Conservation (phyloP, 2,113 vertebrate genomes). For the Malurus elegans region DNA sequence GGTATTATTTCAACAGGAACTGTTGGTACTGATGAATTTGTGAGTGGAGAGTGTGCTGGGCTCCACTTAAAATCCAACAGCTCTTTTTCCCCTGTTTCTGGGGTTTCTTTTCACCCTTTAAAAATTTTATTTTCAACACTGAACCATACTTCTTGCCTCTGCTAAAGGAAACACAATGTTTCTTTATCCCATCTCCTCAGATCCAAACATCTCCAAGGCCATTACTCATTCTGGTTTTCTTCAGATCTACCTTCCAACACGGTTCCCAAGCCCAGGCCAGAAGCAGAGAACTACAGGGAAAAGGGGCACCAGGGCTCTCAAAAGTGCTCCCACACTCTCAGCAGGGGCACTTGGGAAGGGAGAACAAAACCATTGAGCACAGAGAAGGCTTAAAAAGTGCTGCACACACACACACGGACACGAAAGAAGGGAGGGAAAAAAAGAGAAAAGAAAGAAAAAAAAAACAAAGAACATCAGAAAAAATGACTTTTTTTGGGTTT, state of each 20-base stretch:
- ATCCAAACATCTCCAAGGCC: slow-evolving; percentile 21
- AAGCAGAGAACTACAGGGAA: background rate
- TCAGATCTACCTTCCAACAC: slow-evolving; percentile 62
- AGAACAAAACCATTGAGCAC: slow-evolving; percentile 34
- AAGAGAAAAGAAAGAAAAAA: slow-evolving; percentile 27
- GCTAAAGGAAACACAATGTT: slow-evolving; percentile 19
- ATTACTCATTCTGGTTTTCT: background rate
- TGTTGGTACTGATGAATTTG: background rate
- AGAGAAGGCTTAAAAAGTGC: slow-evolving; percentile 52
- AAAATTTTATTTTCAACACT: background rate
- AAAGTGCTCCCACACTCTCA: background rate
- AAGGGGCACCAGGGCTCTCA: background rate
- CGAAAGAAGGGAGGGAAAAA: background rate
- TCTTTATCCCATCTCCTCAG: background rate
- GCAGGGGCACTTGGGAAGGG: background rate
- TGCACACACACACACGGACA: slow-evolving; percentile 65
- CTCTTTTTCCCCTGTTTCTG: fast-evolving
- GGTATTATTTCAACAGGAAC: background rate
- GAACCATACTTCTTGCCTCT: slow-evolving; percentile 67
- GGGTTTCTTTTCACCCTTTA: fast-evolving
- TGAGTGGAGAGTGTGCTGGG: background rate
- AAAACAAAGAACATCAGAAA: slow-evolving; percentile 61
- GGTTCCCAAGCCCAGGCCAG: slow-evolving; percentile 58
- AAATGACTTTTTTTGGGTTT: background rate
- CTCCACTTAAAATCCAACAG: background rate